phyloP scores from a whole-genome alignment of 2,888 invertebrate species.

The Dicyrtomina minuta region DNA sequence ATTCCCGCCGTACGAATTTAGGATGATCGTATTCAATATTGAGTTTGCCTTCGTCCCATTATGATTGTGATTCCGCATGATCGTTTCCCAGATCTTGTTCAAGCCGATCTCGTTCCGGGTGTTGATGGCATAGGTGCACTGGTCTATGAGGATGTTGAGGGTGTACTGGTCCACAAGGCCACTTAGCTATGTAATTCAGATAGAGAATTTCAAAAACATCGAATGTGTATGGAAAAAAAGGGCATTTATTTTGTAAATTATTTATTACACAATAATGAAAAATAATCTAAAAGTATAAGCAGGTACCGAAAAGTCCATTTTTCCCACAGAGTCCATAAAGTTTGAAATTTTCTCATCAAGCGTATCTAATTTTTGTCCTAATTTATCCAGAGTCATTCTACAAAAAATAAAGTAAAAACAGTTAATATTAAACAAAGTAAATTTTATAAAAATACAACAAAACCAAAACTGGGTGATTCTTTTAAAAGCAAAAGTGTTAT shows the following conservation, averaged over 20 bases:
- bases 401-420: not conserved
- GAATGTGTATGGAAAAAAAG: not conserved
- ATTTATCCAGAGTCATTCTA: conserved; percentile 28
- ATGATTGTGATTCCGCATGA: not conserved
- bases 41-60: conserved; percentile 7
- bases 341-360: conserved; percentile 8
- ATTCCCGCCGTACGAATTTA: conserved; percentile 20
- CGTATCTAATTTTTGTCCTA: conserved; percentile 22
- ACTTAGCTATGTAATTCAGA: conserved; percentile 3
- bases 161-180: conserved; percentile 17
- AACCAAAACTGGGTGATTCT: not conserved
- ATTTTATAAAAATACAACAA: conserved; percentile 11
- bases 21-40: conserved; percentile 21
- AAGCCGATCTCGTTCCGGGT: conserved; percentile 21
- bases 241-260: not conserved
- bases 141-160: conserved; percentile 11
- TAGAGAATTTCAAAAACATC: not conserved
- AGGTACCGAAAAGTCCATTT: conserved; percentile 22
- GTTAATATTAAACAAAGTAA: not conserved
- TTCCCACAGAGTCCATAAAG: conserved; percentile 7
- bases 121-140: conserved; percentile 7
- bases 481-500: not conserved
- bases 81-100: conserved; percentile 32
- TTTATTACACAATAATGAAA: no score
- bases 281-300: not conserved